A percentile compares a stretch with the other conserved stretches of the same genome.
Evolutionary conservation across 2,113 vertebrate species (phyloP).

Genomic region (Dendropsophus ebraccatus): DNA sequence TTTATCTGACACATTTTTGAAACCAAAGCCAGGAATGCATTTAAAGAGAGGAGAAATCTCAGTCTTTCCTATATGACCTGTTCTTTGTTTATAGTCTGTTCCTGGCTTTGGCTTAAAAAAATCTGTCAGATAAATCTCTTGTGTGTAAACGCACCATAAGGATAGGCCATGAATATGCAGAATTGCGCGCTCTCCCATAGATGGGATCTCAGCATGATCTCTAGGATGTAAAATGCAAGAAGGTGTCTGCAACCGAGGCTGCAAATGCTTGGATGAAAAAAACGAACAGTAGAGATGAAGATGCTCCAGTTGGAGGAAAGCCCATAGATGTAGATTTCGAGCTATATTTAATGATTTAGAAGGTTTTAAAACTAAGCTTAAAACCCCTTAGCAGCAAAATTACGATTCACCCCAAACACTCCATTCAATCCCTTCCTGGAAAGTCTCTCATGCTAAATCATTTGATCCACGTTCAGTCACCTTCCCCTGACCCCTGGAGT

Average conservation of each 20-base stretch:
- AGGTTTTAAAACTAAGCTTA: not conserved
- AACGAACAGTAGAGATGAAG: not conserved
- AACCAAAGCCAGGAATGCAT: no score
- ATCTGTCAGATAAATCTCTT: no score
- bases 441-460: not conserved
- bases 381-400: not conserved
- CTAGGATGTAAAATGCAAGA: not conserved
- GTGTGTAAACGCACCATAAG: no score
- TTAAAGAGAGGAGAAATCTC: no score
- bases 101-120: no score
- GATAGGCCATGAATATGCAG: no score
- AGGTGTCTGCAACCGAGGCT: not conserved
- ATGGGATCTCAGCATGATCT: no score
- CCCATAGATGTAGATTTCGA: not conserved
- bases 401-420: constrained; percentile 4
- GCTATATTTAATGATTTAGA: constrained; percentile 13
- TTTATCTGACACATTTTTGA: no score
- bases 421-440: constrained; percentile 15
- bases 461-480: constrained; percentile 9
- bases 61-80: no score
- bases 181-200: no score
- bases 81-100: no score
- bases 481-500: not conserved
- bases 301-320: not conserved
- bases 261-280: not conserved